Evolutionary conservation across 2,888 invertebrate species (phyloP).

Genomic region (Mermis nigrescens): DNA sequence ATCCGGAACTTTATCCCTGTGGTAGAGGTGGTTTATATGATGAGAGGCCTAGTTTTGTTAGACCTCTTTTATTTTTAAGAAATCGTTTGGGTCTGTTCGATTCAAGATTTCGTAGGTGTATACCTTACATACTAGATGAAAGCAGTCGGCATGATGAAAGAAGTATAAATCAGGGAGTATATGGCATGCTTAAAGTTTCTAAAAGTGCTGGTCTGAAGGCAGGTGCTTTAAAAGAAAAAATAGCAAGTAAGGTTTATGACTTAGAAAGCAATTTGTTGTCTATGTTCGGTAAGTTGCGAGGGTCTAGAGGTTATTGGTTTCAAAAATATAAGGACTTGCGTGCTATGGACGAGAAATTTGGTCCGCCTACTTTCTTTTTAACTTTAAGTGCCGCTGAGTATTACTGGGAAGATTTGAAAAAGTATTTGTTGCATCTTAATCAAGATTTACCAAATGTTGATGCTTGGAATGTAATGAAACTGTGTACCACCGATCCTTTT

Average conservation of each 20-base stretch:
- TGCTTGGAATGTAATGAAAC: neutral
- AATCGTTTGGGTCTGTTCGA: no score
- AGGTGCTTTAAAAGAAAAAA: neutral
- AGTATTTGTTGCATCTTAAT: neutral
- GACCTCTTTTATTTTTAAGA: no score
- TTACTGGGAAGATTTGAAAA: neutral
- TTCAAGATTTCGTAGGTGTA: no score
- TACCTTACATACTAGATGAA: no score
- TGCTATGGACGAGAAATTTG: neutral
- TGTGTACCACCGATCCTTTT: neutral
- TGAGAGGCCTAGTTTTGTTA: no score
- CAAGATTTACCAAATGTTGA: neutral
- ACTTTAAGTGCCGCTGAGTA: neutral
- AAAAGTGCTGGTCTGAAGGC: neutral
- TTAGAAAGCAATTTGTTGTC: constrained; percentile 1
- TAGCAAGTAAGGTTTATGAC: neutral
- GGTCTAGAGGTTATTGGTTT: neutral
- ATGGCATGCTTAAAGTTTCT: neutral
- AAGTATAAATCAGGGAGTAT: neutral
- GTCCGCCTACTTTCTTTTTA: neutral
- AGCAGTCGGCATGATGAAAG: no score
- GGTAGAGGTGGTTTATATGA: no score
- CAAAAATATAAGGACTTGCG: neutral
- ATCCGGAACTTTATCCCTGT: no score
- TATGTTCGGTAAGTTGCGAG: neutral